Percentiles rank a stretch among this genome's conserved stretches.
Evolutionary conservation across 2,888 invertebrate genomes (phyloP).

Genomic region (Chrysodeixis includens): DNA sequence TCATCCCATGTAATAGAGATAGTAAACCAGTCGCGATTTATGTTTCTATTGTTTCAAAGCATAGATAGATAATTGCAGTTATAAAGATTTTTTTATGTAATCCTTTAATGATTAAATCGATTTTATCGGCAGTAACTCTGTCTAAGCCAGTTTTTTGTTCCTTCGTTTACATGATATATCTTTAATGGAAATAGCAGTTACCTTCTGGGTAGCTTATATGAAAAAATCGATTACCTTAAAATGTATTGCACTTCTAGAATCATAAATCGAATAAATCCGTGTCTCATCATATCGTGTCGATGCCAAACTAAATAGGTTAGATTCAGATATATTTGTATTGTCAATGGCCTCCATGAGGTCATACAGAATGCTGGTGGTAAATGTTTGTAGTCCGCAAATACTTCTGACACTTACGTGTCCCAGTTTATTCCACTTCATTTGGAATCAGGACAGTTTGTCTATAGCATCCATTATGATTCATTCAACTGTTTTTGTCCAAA

Average conservation of each 20-base stretch:
- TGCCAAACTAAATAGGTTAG: background rate
- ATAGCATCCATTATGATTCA: no score
- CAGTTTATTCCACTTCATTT: background rate
- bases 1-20: background rate
- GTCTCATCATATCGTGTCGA: background rate
- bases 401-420: background rate
- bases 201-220: background rate
- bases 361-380: background rate
- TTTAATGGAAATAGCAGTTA: background rate
- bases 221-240: background rate
- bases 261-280: background rate
- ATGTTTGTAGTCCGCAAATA: background rate
- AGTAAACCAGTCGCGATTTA: background rate
- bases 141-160: no score
- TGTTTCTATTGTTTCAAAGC: background rate
- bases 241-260: background rate
- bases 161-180: background rate
- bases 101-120: background rate
- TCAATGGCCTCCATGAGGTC: background rate
- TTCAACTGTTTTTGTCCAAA: background rate
- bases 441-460: background rate
- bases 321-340: background rate
- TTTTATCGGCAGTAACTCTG: background rate
- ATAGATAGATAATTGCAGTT: background rate
- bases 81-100: background rate